These are phyloP conservation scores for Tenthredo livida DNA, from an alignment of 2,888 invertebrate species.

Conservation along the genomic window DNA sequence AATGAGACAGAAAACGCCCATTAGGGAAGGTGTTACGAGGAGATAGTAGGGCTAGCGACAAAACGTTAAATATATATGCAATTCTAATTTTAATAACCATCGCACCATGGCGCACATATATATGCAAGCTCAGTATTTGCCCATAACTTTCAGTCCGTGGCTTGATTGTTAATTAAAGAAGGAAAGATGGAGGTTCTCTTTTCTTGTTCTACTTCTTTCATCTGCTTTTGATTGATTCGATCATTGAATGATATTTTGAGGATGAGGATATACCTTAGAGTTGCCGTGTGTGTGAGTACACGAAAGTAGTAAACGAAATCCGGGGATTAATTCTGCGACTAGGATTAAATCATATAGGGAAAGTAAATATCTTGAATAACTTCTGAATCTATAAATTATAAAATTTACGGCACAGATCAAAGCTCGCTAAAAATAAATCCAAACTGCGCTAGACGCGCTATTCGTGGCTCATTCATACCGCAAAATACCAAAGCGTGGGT, in stretches of 20 bases:
- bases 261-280: too few relatives aligned
- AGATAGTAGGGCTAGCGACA: constrained; percentile 44
- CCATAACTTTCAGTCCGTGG: not conserved
- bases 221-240: not conserved
- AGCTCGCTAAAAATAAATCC: constrained; percentile 2
- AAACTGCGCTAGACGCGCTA: not conserved
- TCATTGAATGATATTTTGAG: not conserved
- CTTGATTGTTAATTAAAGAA: not conserved
- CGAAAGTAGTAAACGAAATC: too few relatives aligned
- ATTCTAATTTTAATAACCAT: constrained; percentile 40
- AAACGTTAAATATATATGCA: constrained; percentile 39
- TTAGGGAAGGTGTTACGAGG: constrained; percentile 51
- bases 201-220: not conserved
- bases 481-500: constrained; percentile 26
- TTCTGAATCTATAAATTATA: not conserved
- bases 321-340: too few relatives aligned
- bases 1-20: constrained; percentile 51
- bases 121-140: constrained; percentile 29
- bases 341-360: too few relatives aligned
- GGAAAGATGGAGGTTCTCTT: not conserved
- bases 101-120: not conserved
- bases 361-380: not conserved
- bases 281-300: not conserved
- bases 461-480: constrained; percentile 35
- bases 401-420: constrained; percentile 2